These are phyloP conservation scores for Thymelicus acteon DNA, from an alignment of 2,888 invertebrate genomes.

Conservation along the genomic window DNA sequence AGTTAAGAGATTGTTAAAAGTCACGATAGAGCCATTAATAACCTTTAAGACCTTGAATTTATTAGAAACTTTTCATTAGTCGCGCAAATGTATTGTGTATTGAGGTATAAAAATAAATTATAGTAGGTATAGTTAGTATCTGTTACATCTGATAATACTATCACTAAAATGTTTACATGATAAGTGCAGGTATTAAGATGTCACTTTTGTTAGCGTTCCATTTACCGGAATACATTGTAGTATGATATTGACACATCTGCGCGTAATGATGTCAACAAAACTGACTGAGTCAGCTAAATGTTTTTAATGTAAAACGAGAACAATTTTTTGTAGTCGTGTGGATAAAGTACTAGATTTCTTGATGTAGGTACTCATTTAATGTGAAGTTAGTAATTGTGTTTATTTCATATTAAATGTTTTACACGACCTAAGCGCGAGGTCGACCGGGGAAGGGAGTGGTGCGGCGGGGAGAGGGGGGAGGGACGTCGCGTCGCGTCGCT, in stretches of 20 bases:
- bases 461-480: slow-evolving; percentile 39
- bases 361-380: background rate
- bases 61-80: background rate
- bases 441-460: slow-evolving; percentile 41
- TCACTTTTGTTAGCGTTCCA: background rate
- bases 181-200: background rate
- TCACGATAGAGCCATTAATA: background rate
- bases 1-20: background rate
- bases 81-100: background rate
- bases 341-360: slow-evolving; percentile 1
- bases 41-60: background rate
- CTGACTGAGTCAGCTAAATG: slow-evolving; percentile 2
- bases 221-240: background rate
- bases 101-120: background rate
- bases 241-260: background rate
- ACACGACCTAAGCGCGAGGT: slow-evolving; percentile 62
- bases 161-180: background rate
- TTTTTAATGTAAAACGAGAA: background rate
- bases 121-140: background rate
- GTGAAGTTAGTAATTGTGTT: slow-evolving; percentile 15
- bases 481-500: slow-evolving; percentile 41
- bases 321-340: background rate
- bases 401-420: slow-evolving; percentile 47
- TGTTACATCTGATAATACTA: background rate
- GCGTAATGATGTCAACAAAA: no score